Conservation (phyloP, 2,113 vertebrate species). For the Haemorhous mexicanus region DNA sequence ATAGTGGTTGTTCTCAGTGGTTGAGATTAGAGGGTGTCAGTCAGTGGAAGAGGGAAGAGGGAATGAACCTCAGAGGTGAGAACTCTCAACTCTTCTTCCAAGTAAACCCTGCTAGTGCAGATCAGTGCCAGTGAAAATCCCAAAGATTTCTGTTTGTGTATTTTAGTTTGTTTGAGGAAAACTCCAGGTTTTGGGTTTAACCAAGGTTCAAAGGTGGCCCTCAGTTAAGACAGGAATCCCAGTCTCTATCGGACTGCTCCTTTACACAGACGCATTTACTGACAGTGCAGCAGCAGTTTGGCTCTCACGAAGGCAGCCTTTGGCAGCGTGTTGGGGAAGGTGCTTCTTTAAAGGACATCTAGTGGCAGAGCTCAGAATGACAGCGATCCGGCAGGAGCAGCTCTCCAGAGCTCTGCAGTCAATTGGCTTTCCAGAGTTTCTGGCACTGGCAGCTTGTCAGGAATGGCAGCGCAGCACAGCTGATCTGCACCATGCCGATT, state of each 20-base stretch:
- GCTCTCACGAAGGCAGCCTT: background rate
- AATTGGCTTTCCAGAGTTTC: background rate
- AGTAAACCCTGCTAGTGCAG: background rate
- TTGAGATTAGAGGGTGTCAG: background rate
- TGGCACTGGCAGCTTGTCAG: background rate
- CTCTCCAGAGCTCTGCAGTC: background rate
- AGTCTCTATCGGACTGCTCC: background rate
- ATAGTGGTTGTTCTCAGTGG: background rate
- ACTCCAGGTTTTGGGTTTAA: background rate
- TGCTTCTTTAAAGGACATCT: conserved; percentile 12
- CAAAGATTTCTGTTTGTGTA: background rate
- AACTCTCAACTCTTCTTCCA: background rate
- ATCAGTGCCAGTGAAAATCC: background rate
- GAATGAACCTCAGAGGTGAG: background rate
- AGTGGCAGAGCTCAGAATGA: conserved; percentile 17
- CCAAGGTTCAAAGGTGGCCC: background rate
- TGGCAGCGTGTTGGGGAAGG: background rate
- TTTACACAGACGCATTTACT: background rate
- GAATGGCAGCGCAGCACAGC: background rate
- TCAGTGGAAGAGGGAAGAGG: background rate
- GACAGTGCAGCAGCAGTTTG: background rate
- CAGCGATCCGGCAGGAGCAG: background rate
- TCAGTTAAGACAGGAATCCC: background rate
- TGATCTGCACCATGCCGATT: background rate
- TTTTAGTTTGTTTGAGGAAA: background rate